A percentile compares a stretch with the other conserved stretches of the same genome.
phyloP scores from a whole-genome alignment of 2,888 invertebrate species.

The Chalcosyrphus nemorum region DNA sequence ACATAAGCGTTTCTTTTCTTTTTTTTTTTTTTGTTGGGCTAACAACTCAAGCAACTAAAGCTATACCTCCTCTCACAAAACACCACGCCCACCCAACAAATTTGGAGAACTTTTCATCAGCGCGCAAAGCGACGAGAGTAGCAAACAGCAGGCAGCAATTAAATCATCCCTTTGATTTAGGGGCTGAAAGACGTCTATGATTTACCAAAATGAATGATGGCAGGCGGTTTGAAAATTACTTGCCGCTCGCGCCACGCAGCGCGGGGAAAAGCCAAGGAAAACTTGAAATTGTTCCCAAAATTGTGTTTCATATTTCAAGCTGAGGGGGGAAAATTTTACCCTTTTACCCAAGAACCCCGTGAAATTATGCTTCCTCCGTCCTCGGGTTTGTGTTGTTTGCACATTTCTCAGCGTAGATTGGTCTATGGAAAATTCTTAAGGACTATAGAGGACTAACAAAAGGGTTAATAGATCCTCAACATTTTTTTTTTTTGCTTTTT shows the following conservation, averaged over 20 bases:
- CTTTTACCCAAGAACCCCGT: conserved; percentile 32
- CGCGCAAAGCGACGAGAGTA: background rate
- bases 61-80: background rate
- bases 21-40: background rate
- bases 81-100: background rate
- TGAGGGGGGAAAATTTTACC: conserved; percentile 16
- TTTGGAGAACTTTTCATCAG: conserved; percentile 13
- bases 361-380: background rate
- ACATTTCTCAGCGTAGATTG: conserved; percentile 59
- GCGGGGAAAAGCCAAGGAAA: too few species aligned
- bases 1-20: conserved; percentile 1
- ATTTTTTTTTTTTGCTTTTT: conserved; percentile 20
- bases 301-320: conserved; percentile 48
- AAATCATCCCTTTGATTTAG: conserved; percentile 71
- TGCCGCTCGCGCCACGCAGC: background rate
- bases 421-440: conserved; percentile 46
- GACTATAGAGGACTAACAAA: conserved; percentile 40
- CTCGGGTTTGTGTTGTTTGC: conserved; percentile 36
- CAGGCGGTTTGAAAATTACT: conserved; percentile 59
- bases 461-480: conserved; percentile 65
- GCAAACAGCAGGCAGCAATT: conserved; percentile 69
- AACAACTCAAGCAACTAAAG: conserved; percentile 26
- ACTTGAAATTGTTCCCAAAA: conserved; percentile 41
- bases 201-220: conserved; percentile 65
- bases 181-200: conserved; percentile 54